phyloP scores from a whole-genome alignment of 2,888 invertebrate genomes.

The Acanthacorydalis orientalis region DNA sequence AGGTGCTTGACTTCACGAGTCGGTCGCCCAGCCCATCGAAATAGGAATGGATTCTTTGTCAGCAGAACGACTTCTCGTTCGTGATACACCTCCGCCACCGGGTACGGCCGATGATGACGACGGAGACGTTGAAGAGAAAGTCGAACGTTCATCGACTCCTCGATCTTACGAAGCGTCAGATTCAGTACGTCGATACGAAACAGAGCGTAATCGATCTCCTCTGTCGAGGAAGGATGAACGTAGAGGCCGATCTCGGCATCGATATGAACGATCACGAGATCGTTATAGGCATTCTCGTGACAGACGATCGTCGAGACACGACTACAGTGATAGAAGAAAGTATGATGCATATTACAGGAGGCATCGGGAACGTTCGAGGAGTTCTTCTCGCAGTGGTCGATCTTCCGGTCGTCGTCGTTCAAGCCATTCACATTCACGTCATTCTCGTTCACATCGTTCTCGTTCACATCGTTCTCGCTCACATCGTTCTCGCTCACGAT shows the following conservation, averaged over 20 bases:
- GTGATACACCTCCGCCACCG: slow-evolving; percentile 26
- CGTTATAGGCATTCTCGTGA: neutral
- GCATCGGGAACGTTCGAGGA: slow-evolving; percentile 11
- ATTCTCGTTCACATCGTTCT: slow-evolving; percentile 8
- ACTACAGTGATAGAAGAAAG: neutral
- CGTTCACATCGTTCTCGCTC: slow-evolving; percentile 7
- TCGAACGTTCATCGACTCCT: neutral
- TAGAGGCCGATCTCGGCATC: slow-evolving; percentile 2
- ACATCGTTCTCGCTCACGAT: slow-evolving; percentile 2
- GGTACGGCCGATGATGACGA: slow-evolving; percentile 20
- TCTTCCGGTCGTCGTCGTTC: slow-evolving; percentile 2
- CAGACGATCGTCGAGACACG: neutral
- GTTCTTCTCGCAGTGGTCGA: slow-evolving; percentile 9
- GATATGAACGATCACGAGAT: neutral
- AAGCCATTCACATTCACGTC: slow-evolving; percentile 9
- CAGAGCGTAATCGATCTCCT: neutral
- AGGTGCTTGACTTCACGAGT: slow-evolving; percentile 15
- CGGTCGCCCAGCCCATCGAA: neutral
- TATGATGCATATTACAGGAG: slow-evolving; percentile 11
- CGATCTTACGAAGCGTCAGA: neutral
- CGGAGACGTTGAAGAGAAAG: neutral
- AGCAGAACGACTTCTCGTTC: slow-evolving; percentile 10
- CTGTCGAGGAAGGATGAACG: neutral
- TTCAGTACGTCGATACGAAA: neutral
- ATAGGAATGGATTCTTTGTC: neutral